Conservation (phyloP, 2,888 invertebrate species). For the Amphipoea oculea region DNA sequence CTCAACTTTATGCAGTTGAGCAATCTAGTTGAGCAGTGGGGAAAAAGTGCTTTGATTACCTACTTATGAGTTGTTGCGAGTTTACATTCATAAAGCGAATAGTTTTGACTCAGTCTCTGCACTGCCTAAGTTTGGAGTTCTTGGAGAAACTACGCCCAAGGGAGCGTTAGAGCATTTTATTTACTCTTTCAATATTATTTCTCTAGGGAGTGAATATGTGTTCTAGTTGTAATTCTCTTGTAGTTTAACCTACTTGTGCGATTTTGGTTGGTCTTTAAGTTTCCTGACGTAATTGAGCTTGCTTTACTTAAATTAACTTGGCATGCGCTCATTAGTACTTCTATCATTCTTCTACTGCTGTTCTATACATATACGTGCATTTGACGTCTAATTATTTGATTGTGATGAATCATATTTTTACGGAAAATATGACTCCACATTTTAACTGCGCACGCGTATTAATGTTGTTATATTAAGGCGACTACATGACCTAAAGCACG, state of each 20-base stretch:
- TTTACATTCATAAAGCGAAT: background rate
- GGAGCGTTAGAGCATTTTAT: slow-evolving; percentile 27
- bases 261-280: background rate
- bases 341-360: background rate
- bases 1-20: no score
- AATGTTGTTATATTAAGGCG: background rate
- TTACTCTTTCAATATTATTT: slow-evolving; percentile 33
- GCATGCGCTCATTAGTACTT: slow-evolving; percentile 5
- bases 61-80: background rate
- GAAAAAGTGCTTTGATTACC: background rate
- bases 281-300: background rate
- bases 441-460: background rate
- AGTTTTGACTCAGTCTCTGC: background rate
- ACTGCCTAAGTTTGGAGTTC: slow-evolving; percentile 1
- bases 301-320: slow-evolving; percentile 1
- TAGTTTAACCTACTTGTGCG: background rate
- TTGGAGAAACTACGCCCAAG: background rate
- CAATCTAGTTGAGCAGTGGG: no score
- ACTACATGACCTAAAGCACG: no score
- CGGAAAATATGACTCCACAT: background rate
- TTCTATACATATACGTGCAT: background rate
- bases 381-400: slow-evolving; percentile 6
- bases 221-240: slow-evolving; percentile 13
- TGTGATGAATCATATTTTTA: background rate
- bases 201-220: background rate